Percentiles rank a stretch among this genome's conserved stretches.
Evolutionary conservation across 2,113 vertebrate genomes (phyloP).

Genomic region (Psittacula cyanocephala): DNA sequence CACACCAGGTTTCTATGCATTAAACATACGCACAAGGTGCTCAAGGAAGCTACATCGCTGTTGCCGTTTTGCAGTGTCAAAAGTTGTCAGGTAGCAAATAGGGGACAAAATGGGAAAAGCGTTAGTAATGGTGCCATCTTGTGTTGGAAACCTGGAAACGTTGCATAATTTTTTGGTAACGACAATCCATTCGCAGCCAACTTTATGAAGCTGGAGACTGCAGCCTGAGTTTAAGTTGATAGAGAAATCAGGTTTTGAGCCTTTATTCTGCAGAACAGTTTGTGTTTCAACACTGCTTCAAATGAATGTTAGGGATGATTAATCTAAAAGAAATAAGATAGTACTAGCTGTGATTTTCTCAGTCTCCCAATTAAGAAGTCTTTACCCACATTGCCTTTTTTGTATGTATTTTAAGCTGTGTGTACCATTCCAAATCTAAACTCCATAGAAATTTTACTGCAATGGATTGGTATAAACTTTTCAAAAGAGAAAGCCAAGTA

Average conservation of each 20-base stretch:
- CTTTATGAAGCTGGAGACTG: neutral
- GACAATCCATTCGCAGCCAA: neutral
- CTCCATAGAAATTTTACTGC: neutral
- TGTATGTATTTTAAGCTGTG: neutral
- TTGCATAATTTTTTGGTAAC: neutral
- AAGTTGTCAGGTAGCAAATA: neutral
- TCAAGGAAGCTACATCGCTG: fast-evolving
- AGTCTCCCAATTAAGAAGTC: neutral
- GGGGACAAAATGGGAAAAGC: constrained; percentile 12
- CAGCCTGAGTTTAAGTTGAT: neutral
- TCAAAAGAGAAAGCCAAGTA: neutral
- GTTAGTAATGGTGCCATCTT: constrained; percentile 76
- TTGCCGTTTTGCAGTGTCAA: neutral
- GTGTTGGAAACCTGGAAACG: constrained; percentile 63
- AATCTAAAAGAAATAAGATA: neutral
- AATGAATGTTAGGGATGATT: neutral
- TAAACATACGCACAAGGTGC: neutral
- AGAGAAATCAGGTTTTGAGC: neutral
- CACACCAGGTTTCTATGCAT: neutral
- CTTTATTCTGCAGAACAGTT: neutral
- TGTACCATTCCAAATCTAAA: neutral
- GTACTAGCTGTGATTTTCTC: neutral
- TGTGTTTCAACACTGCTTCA: neutral
- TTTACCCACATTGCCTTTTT: neutral
- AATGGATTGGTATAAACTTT: neutral